phyloP scores from a whole-genome alignment of 2,888 invertebrate genomes.

The Arctia plantaginis region DNA sequence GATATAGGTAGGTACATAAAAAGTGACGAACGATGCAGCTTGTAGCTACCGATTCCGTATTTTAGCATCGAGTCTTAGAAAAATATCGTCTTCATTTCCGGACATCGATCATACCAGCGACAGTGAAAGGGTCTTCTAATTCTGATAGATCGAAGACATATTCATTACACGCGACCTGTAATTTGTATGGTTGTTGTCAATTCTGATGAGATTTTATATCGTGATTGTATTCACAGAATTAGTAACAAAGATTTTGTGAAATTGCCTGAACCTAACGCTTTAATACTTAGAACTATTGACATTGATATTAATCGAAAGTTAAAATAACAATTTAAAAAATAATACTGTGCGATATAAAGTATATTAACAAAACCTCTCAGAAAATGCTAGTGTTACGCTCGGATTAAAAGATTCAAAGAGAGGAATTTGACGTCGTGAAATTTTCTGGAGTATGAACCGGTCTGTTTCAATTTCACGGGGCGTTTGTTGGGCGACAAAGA shows the following conservation, averaged over 20 bases:
- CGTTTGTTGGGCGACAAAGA: conserved; percentile 83
- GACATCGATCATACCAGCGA: conserved; percentile 82
- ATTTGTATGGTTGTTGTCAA: conserved; percentile 58
- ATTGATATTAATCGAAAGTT: background rate
- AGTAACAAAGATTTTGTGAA: background rate
- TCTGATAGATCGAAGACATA: conserved; percentile 83
- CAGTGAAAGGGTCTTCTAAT: conserved; percentile 82
- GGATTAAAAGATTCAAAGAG: conserved; percentile 66
- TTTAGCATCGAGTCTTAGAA: conserved; percentile 79
- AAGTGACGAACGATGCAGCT: conserved; percentile 40
- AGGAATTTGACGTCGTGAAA: conserved; percentile 65
- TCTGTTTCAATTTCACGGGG: conserved; percentile 85
- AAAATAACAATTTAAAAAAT: background rate
- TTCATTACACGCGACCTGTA: conserved; percentile 74
- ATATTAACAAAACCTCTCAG: background rate
- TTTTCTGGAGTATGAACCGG: conserved; percentile 73
- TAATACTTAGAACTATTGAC: background rate
- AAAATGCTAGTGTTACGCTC: conserved; percentile 43
- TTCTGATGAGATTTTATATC: conserved; percentile 35
- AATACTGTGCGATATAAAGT: background rate
- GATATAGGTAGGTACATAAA: background rate
- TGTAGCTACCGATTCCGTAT: conserved; percentile 64
- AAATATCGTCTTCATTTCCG: conserved; percentile 85
- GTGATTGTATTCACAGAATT: background rate
- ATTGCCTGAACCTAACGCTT: background rate